Conservation (phyloP, 2,113 vertebrate genomes). For the Equus przewalskii region DNA sequence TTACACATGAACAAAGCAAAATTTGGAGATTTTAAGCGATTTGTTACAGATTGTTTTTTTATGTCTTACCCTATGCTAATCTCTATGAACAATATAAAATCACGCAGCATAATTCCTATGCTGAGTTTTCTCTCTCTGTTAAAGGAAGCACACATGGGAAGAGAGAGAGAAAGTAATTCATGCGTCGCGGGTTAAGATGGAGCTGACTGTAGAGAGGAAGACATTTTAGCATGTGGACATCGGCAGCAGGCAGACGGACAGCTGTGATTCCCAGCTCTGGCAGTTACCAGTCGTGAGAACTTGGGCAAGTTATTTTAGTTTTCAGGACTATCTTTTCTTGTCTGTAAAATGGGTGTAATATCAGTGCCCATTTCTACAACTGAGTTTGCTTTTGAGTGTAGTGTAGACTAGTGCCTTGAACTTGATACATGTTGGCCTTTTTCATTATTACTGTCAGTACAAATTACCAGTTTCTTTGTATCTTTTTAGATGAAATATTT, state of each 20-base stretch:
- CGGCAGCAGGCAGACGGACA: neutral
- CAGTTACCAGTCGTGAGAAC: neutral
- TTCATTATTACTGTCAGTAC: neutral
- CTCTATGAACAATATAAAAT: neutral
- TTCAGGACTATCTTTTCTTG: neutral
- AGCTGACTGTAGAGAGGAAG: neutral
- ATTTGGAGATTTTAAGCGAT: neutral
- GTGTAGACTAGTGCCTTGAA: neutral
- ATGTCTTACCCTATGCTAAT: neutral
- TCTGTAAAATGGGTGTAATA: neutral
- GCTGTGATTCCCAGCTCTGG: neutral
- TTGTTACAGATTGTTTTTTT: neutral
- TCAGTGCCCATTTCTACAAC: neutral
- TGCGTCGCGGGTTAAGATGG: neutral
- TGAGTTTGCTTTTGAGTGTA: neutral
- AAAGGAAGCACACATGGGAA: neutral
- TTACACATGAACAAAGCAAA: neutral
- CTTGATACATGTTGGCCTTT: neutral
- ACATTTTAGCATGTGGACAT: neutral
- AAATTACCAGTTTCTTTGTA: neutral
- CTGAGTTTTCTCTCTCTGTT: neutral
- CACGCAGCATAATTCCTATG: neutral
- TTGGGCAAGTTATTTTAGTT: neutral
- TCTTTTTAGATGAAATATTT: constrained; percentile 19
- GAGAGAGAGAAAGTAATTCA: neutral